Evolutionary conservation across 2,797 vertebrate species (phyloP).

Genomic region (Leuciscus waleckii): DNA sequence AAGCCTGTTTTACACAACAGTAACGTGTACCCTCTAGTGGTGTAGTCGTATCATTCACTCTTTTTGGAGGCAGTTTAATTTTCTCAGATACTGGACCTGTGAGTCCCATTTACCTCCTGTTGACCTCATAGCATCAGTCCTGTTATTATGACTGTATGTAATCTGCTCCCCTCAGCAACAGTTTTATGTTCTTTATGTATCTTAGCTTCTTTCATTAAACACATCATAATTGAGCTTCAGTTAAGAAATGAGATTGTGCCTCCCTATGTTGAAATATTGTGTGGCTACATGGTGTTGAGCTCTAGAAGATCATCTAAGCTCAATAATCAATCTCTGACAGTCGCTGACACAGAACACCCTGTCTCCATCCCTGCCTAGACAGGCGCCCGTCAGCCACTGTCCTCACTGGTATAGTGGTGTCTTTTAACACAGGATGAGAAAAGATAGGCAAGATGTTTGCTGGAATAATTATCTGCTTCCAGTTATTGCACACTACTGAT

Average conservation of each 20-base stretch:
- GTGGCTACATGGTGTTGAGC: conserved; percentile 7
- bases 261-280: not conserved
- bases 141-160: conserved; percentile 3
- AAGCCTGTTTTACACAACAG: conserved; percentile 47
- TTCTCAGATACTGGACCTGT: conserved; percentile 4
- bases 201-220: conserved; percentile 8
- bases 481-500: not conserved
- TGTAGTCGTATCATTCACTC: conserved; percentile 42
- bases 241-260: not conserved
- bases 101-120: conserved; percentile 38
- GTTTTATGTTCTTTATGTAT: not conserved
- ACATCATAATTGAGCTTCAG: not conserved
- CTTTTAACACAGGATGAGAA: conserved; percentile 27
- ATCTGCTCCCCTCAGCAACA: not conserved
- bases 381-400: conserved; percentile 41
- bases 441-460: not conserved
- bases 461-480: not conserved
- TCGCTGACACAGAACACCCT: conserved; percentile 43
- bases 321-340: conserved; percentile 47
- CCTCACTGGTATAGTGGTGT: conserved; percentile 19
- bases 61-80: not conserved
- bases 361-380: conserved; percentile 46
- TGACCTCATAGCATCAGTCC: conserved; percentile 4
- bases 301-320: conserved; percentile 26
- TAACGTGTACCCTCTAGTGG: conserved; percentile 69